A percentile compares a stretch with the other conserved stretches of the same genome.
These are phyloP conservation scores for Gymnothorax javanicus DNA, from an alignment of 2,797 vertebrate genomes.

Conservation along the genomic window DNA sequence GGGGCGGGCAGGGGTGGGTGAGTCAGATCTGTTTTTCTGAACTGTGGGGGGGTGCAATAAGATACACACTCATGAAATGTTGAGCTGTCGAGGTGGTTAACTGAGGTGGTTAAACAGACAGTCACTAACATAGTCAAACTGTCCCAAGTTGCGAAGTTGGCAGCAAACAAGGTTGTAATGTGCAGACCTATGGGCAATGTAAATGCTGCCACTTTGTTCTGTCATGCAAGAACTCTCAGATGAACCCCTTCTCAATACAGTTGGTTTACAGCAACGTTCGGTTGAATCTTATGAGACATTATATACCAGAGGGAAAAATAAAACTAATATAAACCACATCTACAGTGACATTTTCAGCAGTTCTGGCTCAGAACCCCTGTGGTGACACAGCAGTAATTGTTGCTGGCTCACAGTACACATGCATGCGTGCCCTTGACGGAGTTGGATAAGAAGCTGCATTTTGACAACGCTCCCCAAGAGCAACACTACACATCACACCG, in stretches of 20 bases:
- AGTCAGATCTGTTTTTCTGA: not conserved
- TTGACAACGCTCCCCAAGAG: not conserved
- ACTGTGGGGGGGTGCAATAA: not conserved
- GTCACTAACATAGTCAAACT: too few species aligned
- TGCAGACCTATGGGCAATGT: not conserved
- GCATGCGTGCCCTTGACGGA: not conserved
- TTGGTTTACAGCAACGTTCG: not conserved
- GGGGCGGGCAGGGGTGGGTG: not conserved
- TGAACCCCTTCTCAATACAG: not conserved
- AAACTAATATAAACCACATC: not conserved
- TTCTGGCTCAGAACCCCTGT: not conserved
- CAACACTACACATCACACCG: conserved; percentile 30
- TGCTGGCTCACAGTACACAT: not conserved
- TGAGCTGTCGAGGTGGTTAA: not conserved
- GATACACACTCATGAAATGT: not conserved
- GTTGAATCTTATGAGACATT: not conserved
- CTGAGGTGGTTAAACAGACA: conserved; percentile 17
- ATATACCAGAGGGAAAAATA: not conserved
- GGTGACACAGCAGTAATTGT: not conserved
- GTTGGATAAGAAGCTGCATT: not conserved
- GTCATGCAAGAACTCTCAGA: not conserved
- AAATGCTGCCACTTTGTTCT: not conserved
- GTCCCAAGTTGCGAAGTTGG: too few species aligned
- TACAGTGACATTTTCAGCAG: not conserved
- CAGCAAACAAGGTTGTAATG: not conserved